Conservation (phyloP, 2,797 vertebrate genomes). For the Naso thynnoides region DNA sequence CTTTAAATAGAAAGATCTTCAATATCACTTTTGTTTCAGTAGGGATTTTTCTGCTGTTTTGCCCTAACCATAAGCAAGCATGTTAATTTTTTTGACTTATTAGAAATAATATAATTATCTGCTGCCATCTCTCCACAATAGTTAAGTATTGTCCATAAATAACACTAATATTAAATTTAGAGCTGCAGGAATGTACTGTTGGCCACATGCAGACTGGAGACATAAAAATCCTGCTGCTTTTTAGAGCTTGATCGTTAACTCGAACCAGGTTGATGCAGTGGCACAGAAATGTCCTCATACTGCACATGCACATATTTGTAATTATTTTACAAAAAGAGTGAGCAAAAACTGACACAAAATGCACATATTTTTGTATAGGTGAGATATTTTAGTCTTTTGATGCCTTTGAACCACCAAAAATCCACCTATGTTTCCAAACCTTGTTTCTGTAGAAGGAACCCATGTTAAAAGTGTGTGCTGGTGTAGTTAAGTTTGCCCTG, state of each 20-base stretch:
- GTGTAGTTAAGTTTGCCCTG: constrained; percentile 37
- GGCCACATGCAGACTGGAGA: background rate
- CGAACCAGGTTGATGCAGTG: constrained; percentile 8
- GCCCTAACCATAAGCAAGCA: background rate
- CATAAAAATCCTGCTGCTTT: constrained; percentile 4
- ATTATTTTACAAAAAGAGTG: constrained; percentile 19
- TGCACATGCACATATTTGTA: background rate
- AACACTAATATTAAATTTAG: background rate
- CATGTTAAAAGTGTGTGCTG: constrained; percentile 26
- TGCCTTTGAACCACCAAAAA: constrained; percentile 6
- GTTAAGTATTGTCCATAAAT: background rate
- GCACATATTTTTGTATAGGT: background rate
- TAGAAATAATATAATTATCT: background rate
- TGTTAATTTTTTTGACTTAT: constrained; percentile 5
- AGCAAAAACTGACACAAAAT: background rate
- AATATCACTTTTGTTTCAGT: constrained; percentile 10
- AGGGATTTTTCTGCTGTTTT: constrained; percentile 4
- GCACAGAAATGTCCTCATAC: background rate
- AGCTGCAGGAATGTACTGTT: background rate
- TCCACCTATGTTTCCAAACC: background rate
- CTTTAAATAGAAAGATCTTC: constrained; percentile 19
- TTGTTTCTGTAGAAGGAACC: constrained; percentile 14
- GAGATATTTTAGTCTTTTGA: background rate
- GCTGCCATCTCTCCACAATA: background rate
- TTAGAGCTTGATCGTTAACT: constrained; percentile 1